Conservation (phyloP, 2,797 vertebrate species). For the Streptopelia turtur region DNA sequence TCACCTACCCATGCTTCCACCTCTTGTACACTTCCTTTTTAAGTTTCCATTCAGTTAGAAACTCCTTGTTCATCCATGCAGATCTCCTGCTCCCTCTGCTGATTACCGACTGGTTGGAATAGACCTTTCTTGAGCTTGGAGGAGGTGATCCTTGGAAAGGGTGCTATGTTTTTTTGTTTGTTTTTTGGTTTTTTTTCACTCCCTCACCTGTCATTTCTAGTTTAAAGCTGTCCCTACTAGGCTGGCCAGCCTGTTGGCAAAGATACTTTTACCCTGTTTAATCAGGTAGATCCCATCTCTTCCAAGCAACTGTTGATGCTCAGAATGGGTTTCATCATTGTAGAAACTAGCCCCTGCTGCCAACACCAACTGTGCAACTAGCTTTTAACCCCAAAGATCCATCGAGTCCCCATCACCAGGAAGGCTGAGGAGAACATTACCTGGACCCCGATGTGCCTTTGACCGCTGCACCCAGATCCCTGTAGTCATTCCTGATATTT, state of each 20-base stretch:
- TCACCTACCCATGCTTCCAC: background rate
- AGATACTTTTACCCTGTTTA: background rate
- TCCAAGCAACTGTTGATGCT: background rate
- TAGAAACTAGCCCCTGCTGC: background rate
- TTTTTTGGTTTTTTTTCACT: background rate
- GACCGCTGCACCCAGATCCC: background rate
- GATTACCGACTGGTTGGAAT: background rate
- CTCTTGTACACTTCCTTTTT: background rate
- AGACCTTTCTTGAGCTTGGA: background rate
- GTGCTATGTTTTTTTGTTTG: background rate
- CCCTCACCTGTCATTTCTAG: background rate
- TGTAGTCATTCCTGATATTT: background rate
- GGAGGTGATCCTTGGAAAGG: background rate
- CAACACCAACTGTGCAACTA: background rate
- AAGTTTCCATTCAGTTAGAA: background rate
- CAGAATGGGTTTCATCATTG: background rate
- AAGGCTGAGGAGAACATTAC: background rate
- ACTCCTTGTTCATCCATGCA: background rate
- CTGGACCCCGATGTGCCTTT: background rate
- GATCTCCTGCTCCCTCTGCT: background rate
- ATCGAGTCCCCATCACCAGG: background rate
- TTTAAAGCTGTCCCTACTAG: background rate
- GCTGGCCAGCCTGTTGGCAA: background rate
- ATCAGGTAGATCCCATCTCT: background rate
- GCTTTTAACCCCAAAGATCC: background rate